These are phyloP conservation scores for Drosophila rufa DNA, from an alignment of 1,140 invertebrate genomes.

Conservation along the genomic window DNA sequence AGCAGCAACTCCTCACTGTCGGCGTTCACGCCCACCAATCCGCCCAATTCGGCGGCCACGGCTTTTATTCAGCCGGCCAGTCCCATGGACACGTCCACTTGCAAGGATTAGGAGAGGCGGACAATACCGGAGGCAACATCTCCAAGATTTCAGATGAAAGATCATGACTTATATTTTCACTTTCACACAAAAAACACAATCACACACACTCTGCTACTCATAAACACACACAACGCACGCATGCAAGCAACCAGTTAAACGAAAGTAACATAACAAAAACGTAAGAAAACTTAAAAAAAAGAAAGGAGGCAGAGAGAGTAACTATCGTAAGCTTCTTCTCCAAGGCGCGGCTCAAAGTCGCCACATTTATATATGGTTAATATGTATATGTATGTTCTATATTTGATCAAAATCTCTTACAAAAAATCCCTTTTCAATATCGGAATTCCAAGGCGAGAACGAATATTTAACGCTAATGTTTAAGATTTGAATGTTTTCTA, in stretches of 20 bases:
- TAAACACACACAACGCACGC: constrained; percentile 60
- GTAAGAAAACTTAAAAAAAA: constrained; percentile 34
- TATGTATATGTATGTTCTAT: constrained; percentile 61
- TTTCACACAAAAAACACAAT: constrained; percentile 37
- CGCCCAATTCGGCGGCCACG: constrained; percentile 59
- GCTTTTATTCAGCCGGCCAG: constrained; percentile 87
- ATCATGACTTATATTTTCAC: constrained; percentile 60
- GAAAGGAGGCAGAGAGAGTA: constrained; percentile 10
- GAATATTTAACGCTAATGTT: constrained; percentile 66
- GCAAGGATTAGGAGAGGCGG: constrained; percentile 70
- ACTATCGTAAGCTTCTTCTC: constrained; percentile 62
- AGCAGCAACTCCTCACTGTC: constrained; percentile 77
- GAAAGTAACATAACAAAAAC: constrained; percentile 54
- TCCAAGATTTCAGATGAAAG: constrained; percentile 6
- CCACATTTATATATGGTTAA: constrained; percentile 65
- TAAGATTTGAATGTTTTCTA: constrained; percentile 67
- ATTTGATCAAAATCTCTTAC: constrained; percentile 78
- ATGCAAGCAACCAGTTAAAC: constrained; percentile 74
- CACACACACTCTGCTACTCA: constrained; percentile 39
- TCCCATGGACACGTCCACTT: constrained; percentile 88
- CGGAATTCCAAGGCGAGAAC: constrained; percentile 56
- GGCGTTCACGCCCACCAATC: constrained; percentile 81
- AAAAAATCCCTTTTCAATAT: constrained; percentile 55
- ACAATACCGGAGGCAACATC: constrained; percentile 15
- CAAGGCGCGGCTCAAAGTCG: constrained; percentile 73